These are phyloP conservation scores for Andrena flavipes DNA, from an alignment of 2,888 invertebrate genomes.

Conservation along the genomic window DNA sequence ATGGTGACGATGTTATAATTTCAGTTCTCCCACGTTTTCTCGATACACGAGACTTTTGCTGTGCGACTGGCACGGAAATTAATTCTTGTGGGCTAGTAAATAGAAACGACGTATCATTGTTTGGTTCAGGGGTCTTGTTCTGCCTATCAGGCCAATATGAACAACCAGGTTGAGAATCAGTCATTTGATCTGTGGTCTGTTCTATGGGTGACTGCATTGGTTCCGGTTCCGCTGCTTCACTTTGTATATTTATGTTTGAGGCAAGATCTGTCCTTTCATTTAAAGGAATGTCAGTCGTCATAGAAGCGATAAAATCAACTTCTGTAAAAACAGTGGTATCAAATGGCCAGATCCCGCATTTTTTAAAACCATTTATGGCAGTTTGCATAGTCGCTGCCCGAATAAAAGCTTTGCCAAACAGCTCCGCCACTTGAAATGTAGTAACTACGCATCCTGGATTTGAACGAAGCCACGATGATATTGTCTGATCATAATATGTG, in stretches of 20 bases:
- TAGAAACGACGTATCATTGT: too few relatives aligned
- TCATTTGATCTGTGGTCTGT: background rate
- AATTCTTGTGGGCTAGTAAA: too few relatives aligned
- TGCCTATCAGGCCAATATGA: too few relatives aligned
- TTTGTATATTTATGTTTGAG: too few relatives aligned
- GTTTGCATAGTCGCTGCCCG: slow-evolving; percentile 1
- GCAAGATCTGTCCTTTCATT: too few relatives aligned
- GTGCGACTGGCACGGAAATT: too few relatives aligned
- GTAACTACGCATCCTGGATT: background rate
- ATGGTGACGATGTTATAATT: too few relatives aligned
- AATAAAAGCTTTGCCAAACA: background rate
- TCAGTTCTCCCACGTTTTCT: too few relatives aligned
- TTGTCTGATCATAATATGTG: slow-evolving; percentile 3
- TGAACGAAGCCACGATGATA: slow-evolving; percentile 1
- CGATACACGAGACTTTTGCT: too few relatives aligned
- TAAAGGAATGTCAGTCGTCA: too few relatives aligned
- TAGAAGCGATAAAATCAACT: background rate
- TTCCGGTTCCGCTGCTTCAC: background rate
- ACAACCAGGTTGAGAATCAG: too few relatives aligned
- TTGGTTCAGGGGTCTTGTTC: too few relatives aligned
- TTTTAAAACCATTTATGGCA: background rate
- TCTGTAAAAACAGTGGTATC: slow-evolving; percentile 1
- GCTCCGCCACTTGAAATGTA: background rate
- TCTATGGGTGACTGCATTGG: background rate
- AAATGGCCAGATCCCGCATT: slow-evolving; percentile 3